Conservation (phyloP, 2,113 vertebrate genomes). For the Blennius ocellaris region DNA sequence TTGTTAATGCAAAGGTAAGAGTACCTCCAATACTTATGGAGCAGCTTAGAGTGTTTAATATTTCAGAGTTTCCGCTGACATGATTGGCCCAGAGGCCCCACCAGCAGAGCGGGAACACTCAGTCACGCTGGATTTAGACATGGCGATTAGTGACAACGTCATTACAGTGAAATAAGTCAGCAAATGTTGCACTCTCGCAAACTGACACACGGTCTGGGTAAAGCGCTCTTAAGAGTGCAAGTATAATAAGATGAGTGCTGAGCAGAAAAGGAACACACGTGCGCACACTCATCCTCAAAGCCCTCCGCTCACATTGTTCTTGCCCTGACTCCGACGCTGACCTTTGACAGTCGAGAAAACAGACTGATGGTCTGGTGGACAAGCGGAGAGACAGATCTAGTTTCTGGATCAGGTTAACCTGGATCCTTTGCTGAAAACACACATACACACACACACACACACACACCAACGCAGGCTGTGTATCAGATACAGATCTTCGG, state of each 20-base stretch:
- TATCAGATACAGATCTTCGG: constrained; percentile 73
- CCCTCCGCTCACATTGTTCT: constrained; percentile 44
- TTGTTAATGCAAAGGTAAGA: constrained; percentile 71
- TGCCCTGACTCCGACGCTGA: constrained; percentile 55
- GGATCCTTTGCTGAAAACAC: constrained; percentile 52
- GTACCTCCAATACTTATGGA: constrained; percentile 60
- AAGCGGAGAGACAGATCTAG: constrained; percentile 68
- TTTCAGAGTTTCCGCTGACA: constrained; percentile 76
- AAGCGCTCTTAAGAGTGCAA: constrained; percentile 5
- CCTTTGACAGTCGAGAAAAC: constrained; percentile 61
- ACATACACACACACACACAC: too few relatives aligned
- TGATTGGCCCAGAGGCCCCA: constrained; percentile 57
- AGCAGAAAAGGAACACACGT: constrained; percentile 19
- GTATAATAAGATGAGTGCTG: constrained; percentile 23
- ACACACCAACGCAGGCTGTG: constrained; percentile 28
- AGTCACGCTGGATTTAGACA: constrained; percentile 69
- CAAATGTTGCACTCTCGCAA: constrained; percentile 32
- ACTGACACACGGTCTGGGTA: neutral
- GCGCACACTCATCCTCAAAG: constrained; percentile 6
- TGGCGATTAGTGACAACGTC: constrained; percentile 73
- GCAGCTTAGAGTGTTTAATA: constrained; percentile 74
- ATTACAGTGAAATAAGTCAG: constrained; percentile 52
- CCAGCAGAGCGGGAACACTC: constrained; percentile 66
- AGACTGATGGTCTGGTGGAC: constrained; percentile 67
- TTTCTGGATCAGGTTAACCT: constrained; percentile 80